phyloP scores from a whole-genome alignment of 2,888 invertebrate species.

The Anticlea derivata region DNA sequence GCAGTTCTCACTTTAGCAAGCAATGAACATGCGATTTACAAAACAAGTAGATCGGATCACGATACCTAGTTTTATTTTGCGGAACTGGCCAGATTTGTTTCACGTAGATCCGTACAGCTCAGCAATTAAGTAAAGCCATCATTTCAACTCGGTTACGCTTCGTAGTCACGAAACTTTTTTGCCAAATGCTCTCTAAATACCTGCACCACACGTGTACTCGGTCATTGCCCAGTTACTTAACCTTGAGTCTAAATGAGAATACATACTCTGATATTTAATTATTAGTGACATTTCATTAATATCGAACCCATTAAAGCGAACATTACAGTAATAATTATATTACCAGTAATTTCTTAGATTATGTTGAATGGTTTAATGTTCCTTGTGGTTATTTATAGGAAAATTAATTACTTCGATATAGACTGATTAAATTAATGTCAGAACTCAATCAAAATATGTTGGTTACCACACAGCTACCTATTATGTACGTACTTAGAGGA shows the following conservation, averaged over 20 bases:
- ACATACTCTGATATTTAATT: constrained; percentile 19
- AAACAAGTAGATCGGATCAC: constrained; percentile 67
- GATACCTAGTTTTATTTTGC: constrained; percentile 57
- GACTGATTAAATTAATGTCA: constrained; percentile 14
- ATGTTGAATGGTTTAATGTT: constrained; percentile 4
- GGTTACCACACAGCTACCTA: not conserved
- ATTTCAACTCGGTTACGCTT: constrained; percentile 60
- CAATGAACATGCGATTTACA: constrained; percentile 53
- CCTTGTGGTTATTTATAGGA: constrained; percentile 9
- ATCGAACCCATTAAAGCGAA: constrained; percentile 22
- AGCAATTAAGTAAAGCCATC: constrained; percentile 61
- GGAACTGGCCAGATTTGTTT: constrained; percentile 70
- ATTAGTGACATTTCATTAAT: constrained; percentile 23
- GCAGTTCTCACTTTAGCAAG: constrained; percentile 39
- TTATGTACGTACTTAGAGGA: constrained; percentile 7
- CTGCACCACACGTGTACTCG: constrained; percentile 29
- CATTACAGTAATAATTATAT: constrained; percentile 18
- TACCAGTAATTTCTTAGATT: constrained; percentile 13
- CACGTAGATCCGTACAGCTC: constrained; percentile 60
- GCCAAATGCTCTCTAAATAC: constrained; percentile 33
- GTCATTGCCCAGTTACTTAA: constrained; percentile 38
- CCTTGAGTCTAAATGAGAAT: constrained; percentile 33
- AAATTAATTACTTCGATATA: constrained; percentile 17
- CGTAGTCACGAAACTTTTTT: constrained; percentile 59
- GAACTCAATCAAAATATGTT: constrained; percentile 3